phyloP scores from a whole-genome alignment of 2,888 invertebrate genomes.

The Miltochrista miniata region DNA sequence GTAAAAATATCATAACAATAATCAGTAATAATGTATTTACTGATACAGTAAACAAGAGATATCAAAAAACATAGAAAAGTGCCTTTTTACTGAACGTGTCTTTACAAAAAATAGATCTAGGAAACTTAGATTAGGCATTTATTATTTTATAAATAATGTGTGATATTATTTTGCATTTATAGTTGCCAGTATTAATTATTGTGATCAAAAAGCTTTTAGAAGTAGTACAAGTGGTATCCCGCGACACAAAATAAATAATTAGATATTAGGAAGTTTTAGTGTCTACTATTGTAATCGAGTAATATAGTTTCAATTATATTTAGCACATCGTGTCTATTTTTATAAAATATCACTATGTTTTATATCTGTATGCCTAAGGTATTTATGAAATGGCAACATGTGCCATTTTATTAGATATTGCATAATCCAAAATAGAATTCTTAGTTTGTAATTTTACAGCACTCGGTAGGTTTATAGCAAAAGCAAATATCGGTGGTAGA shows the following conservation, averaged over 20 bases:
- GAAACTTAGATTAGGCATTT: slow-evolving; percentile 13
- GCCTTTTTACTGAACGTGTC: slow-evolving; percentile 42
- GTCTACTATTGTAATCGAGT: slow-evolving; percentile 6
- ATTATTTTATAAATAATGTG: slow-evolving; percentile 35
- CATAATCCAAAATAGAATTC: neutral
- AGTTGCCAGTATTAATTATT: slow-evolving; percentile 64
- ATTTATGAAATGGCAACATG: slow-evolving; percentile 13
- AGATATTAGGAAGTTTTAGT: slow-evolving; percentile 2
- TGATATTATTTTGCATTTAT: slow-evolving; percentile 59
- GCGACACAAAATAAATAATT: slow-evolving; percentile 6
- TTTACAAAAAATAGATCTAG: slow-evolving; percentile 27
- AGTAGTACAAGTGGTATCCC: slow-evolving; percentile 11
- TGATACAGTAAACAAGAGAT: slow-evolving; percentile 4
- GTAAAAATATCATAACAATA: neutral
- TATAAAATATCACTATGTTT: slow-evolving; percentile 29
- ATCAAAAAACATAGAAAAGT: slow-evolving; percentile 29
- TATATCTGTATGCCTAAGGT: slow-evolving; percentile 15
- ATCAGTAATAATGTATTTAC: slow-evolving; percentile 4
- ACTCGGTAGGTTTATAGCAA: neutral
- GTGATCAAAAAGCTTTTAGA: slow-evolving; percentile 32
- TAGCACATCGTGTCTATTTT: slow-evolving; percentile 27
- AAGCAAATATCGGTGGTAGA: neutral
- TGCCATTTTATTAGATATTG: neutral
- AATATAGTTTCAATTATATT: slow-evolving; percentile 10
- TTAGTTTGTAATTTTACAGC: neutral